Base-by-base conservation (phyloP, 2,797 vertebrate genomes). In the Cheirogaleus major region DNA sequence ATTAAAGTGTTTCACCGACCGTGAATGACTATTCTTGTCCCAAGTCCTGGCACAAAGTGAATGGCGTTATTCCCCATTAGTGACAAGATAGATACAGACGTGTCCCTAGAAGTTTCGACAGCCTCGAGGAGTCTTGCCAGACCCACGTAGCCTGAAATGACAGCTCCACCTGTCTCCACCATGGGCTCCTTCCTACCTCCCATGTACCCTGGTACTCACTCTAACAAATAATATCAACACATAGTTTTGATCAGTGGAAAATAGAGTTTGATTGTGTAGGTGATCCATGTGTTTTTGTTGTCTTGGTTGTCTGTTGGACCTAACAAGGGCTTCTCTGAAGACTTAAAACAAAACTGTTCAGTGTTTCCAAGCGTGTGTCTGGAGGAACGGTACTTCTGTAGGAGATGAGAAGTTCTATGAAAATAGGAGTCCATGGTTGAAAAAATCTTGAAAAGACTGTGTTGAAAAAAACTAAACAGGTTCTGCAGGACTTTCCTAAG, bases 91-190 rank as follows among this genome's bases (percentile, higher is more conserved):
- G 43, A 27, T 2, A 7, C 9, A 15, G 35, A 11, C 0, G 4
- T 32, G 61, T 45, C 5, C 4, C 69, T 45, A 3, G 50, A 82
- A 10, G 14, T 69, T 45, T 43, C 7, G 6, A 4, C 6, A 0
- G 1, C 45, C 38, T 41, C 2, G 1, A 18, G 61, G 43, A 63
- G 12, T 18, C 50, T 23, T 41, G 27, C 15, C 55, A 67, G 41
- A 11, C 7, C 10, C 9, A 0, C 0, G 1, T 6, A 27, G n/a
- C 32, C 73, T 4, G 48, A 89, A 27, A 30, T 35, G 38, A 79
- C 0, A 27, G 22, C 3, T 18, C 3, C 38, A 12, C 10, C 15
- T n/a, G 5, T 59, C 48, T 61, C 35, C n/a, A 11, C 41, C 73
- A 2, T 2, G 27, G 45, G 63, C 13, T 80, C 13, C 12, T 67